A percentile compares a stretch with the other conserved stretches of the same genome.
Evolutionary conservation across 2,797 vertebrate genomes (phyloP).

Genomic region (Coranthus polyacanthus): DNA sequence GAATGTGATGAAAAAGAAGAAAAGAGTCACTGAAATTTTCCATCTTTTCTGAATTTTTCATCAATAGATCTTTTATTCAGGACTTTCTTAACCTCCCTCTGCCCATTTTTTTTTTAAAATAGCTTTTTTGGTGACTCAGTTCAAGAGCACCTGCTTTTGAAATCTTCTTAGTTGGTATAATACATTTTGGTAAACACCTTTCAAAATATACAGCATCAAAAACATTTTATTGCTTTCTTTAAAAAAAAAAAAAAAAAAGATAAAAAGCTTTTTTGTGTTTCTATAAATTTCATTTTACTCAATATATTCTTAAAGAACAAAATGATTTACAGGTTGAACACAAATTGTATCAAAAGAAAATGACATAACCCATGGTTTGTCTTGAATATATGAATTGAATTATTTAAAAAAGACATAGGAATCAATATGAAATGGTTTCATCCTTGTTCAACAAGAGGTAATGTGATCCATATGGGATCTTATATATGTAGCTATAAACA

Average conservation of each 20-base stretch:
- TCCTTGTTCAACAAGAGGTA: neutral
- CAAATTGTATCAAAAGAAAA: too few relatives aligned
- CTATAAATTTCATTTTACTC: too few relatives aligned
- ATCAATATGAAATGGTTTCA: neutral
- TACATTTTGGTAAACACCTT: neutral
- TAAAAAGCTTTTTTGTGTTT: too few relatives aligned
- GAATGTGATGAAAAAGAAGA: conserved; percentile 3
- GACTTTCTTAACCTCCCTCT: conserved; percentile 9
- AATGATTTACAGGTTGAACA: too few relatives aligned
- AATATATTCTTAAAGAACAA: too few relatives aligned
- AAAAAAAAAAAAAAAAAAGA: too few relatives aligned
- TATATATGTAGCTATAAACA: neutral
- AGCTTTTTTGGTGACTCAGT: conserved; percentile 27
- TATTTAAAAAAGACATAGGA: too few relatives aligned
- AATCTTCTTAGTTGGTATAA: neutral
- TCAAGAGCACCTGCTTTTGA: too few relatives aligned
- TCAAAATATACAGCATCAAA: neutral
- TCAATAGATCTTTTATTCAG: conserved; percentile 21
- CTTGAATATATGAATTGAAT: too few relatives aligned
- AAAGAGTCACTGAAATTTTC: neutral
- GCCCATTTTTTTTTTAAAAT: conserved; percentile 9
- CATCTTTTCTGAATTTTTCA: conserved; percentile 9
- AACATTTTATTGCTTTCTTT: too few relatives aligned
- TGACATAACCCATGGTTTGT: too few relatives aligned
- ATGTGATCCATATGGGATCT: neutral